Conservation (phyloP, 2,113 vertebrate species). For the Naja naja region DNA sequence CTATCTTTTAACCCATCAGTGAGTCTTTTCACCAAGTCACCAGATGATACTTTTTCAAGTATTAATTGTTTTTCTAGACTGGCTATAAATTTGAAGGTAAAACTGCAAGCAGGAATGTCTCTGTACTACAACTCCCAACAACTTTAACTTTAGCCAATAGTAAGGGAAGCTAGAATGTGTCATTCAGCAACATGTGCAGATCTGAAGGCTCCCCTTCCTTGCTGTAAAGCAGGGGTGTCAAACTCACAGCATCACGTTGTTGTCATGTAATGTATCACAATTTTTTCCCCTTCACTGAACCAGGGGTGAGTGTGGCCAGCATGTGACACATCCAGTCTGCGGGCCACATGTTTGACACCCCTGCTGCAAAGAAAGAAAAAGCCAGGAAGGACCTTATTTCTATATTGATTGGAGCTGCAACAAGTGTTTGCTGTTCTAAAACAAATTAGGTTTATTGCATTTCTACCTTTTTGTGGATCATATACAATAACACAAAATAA, state of each 20-base stretch:
- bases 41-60: neutral
- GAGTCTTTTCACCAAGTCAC: neutral
- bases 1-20: neutral
- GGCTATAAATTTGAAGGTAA: neutral
- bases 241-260: too few species aligned
- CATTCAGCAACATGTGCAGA: neutral
- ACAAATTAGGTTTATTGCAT: neutral
- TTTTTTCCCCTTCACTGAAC: too few species aligned
- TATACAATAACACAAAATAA: neutral
- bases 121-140: neutral
- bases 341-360: too few species aligned
- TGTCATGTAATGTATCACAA: too few species aligned
- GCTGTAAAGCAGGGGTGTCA: neutral
- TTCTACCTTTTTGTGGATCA: neutral
- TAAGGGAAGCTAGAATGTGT: neutral
- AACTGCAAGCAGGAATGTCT: neutral
- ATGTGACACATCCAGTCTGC: too few species aligned
- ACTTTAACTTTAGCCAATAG: neutral
- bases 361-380: neutral
- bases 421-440: neutral
- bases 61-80: neutral
- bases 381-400: neutral
- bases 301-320: too few species aligned
- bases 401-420: neutral
- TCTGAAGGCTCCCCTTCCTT: neutral